Conservation (phyloP, 2,888 invertebrate genomes). For the Disparrhopalites patrizii region DNA sequence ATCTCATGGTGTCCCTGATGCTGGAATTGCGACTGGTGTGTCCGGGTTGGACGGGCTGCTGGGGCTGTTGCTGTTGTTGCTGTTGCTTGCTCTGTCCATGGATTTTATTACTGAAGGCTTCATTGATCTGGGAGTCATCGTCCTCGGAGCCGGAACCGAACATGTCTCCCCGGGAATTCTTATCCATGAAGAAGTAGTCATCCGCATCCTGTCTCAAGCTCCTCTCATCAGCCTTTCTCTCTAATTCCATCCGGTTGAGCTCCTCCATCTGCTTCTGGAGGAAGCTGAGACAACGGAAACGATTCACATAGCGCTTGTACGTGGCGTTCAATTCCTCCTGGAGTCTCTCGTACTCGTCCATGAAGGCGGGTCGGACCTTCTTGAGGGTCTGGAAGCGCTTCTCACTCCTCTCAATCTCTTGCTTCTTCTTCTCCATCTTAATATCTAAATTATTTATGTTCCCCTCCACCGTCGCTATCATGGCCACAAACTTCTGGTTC, state of each 20-base stretch:
- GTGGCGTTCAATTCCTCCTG: slow-evolving; percentile 78
- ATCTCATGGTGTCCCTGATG: slow-evolving; percentile 31
- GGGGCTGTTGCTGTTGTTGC: too few species aligned
- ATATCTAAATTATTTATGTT: slow-evolving; percentile 84
- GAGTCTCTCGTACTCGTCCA: slow-evolving; percentile 88
- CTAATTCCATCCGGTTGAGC: slow-evolving; percentile 70
- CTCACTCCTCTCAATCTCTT: slow-evolving; percentile 86
- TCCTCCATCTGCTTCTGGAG: slow-evolving; percentile 82
- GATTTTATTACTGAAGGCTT: slow-evolving; percentile 16
- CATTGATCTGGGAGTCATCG: slow-evolving; percentile 24
- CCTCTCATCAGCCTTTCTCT: slow-evolving; percentile 66
- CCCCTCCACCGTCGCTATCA: slow-evolving; percentile 78
- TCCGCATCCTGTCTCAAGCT: slow-evolving; percentile 53
- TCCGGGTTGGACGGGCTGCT: not conserved
- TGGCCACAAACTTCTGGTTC: slow-evolving; percentile 67
- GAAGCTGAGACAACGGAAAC: slow-evolving; percentile 82
- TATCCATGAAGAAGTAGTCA: slow-evolving; percentile 30
- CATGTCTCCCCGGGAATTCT: slow-evolving; percentile 25
- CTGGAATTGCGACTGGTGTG: slow-evolving; percentile 28
- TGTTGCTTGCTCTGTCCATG: not conserved
- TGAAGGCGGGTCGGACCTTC: slow-evolving; percentile 93
- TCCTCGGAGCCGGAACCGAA: slow-evolving; percentile 35
- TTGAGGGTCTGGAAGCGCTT: slow-evolving; percentile 89
- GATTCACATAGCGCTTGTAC: slow-evolving; percentile 81
- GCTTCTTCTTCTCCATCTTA: slow-evolving; percentile 84